Evolutionary conservation across 2,113 vertebrate genomes (phyloP).

Genomic region (Gnathonemus echidnorhynchus): DNA sequence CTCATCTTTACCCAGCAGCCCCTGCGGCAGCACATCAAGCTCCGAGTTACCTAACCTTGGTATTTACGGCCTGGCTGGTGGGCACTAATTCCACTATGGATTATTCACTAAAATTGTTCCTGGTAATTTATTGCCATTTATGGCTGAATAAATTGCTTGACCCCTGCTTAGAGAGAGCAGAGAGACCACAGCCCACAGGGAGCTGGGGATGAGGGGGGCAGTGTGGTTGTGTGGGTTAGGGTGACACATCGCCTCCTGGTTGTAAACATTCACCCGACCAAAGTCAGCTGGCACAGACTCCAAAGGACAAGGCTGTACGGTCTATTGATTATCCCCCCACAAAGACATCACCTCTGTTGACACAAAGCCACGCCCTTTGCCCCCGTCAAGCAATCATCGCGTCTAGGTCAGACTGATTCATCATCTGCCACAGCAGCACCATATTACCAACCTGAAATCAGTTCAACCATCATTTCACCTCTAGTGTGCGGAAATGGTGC

Average conservation of each 20-base stretch:
- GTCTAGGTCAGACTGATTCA: slow-evolving; percentile 10
- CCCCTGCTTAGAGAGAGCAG: slow-evolving; percentile 42
- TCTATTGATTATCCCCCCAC: slow-evolving; percentile 44
- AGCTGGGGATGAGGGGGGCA: slow-evolving; percentile 36
- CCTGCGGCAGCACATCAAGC: slow-evolving; percentile 42
- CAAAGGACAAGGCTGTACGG: slow-evolving; percentile 53
- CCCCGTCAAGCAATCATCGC: not conserved
- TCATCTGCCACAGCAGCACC: slow-evolving; percentile 13
- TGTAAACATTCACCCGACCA: slow-evolving; percentile 35
- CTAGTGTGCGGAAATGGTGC: not conserved
- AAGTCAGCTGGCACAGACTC: slow-evolving; percentile 39
- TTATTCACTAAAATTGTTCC: slow-evolving; percentile 68
- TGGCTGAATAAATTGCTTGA: slow-evolving; percentile 62
- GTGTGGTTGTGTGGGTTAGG: slow-evolving; percentile 22
- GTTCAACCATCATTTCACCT: not conserved
- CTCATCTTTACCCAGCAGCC: slow-evolving; percentile 44
- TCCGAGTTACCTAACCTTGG: slow-evolving; percentile 36
- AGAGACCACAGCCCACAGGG: slow-evolving; percentile 33
- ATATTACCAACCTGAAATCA: not conserved
- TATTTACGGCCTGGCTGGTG: slow-evolving; percentile 53
- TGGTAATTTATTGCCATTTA: slow-evolving; percentile 59
- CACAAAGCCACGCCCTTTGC: not conserved
- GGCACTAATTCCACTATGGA: slow-evolving; percentile 57
- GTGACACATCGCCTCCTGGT: slow-evolving; percentile 38
- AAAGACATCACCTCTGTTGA: slow-evolving; percentile 34